A percentile compares a stretch with the other conserved stretches of the same genome.
These are phyloP conservation scores for Melanotaenia trifasciata DNA, from an alignment of 2,797 vertebrate genomes.

Conservation along the genomic window DNA sequence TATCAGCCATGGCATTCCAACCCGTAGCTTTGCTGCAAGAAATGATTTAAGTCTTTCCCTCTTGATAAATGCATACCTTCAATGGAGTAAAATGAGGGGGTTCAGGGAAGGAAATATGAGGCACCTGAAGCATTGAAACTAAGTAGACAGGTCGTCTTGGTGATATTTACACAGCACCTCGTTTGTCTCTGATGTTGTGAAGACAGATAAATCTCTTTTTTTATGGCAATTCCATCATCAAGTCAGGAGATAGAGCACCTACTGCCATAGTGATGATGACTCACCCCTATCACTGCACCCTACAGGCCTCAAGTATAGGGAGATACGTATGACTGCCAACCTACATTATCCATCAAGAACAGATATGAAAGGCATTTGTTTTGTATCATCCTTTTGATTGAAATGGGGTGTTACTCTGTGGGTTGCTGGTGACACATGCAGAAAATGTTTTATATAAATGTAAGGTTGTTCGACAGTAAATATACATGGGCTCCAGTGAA, in stretches of 20 bases:
- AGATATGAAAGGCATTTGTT: constrained; percentile 65
- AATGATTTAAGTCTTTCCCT: constrained; percentile 71
- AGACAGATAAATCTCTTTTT: constrained; percentile 80
- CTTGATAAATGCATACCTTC: constrained; percentile 76
- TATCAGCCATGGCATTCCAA: constrained; percentile 74
- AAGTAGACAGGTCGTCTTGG: constrained; percentile 48
- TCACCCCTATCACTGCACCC: constrained; percentile 64
- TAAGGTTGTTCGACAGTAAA: neutral
- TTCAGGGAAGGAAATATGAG: constrained; percentile 59
- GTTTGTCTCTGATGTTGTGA: constrained; percentile 68
- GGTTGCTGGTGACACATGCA: constrained; percentile 39
- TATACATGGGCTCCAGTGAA: neutral
- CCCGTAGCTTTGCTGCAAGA: constrained; percentile 59
- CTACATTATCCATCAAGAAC: constrained; percentile 66
- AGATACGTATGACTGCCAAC: constrained; percentile 66
- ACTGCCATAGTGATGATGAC: constrained; percentile 64
- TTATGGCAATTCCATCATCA: constrained; percentile 76
- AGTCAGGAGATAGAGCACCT: constrained; percentile 71
- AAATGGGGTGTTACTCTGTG: constrained; percentile 45
- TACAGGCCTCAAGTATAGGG: constrained; percentile 52
- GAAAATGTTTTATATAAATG: constrained; percentile 28
- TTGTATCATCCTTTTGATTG: constrained; percentile 49
- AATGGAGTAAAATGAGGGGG: constrained; percentile 65
- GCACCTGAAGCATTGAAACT: constrained; percentile 75
- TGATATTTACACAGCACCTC: constrained; percentile 69